Percentiles rank a stretch among this genome's conserved stretches.
Evolutionary conservation across 2,113 vertebrate species (phyloP).

Genomic region (Thunnus maccoyii): DNA sequence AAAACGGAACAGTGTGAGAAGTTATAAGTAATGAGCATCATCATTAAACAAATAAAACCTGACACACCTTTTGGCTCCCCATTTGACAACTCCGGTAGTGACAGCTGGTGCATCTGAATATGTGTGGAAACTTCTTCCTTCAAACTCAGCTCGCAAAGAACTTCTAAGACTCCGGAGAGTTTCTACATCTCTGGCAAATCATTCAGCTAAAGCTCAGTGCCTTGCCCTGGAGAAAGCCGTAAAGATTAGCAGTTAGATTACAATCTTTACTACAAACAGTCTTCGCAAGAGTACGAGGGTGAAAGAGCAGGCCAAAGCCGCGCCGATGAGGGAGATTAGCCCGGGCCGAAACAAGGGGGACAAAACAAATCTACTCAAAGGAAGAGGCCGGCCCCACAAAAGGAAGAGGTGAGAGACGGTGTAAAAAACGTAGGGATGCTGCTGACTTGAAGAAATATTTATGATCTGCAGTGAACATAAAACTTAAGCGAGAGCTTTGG

Average conservation of each 20-base stretch:
- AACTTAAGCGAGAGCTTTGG: slow-evolving; percentile 55
- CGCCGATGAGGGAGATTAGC: slow-evolving; percentile 78
- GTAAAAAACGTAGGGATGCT: slow-evolving; percentile 57
- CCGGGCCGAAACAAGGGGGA: slow-evolving; percentile 65
- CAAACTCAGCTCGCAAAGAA: slow-evolving; percentile 59
- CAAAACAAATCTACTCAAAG: slow-evolving; percentile 78
- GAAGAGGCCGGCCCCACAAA: slow-evolving; percentile 72
- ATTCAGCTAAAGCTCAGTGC: slow-evolving; percentile 57
- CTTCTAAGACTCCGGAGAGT: slow-evolving; percentile 62
- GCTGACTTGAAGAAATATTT: slow-evolving; percentile 77
- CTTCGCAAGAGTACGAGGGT: slow-evolving; percentile 60
- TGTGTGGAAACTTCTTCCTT: slow-evolving; percentile 61
- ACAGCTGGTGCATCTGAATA: slow-evolving; percentile 71
- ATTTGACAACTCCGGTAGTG: slow-evolving; percentile 66
- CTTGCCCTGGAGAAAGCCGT: slow-evolving; percentile 72
- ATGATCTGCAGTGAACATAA: slow-evolving; percentile 72
- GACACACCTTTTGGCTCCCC: slow-evolving; percentile 76
- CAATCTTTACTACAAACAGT: slow-evolving; percentile 81
- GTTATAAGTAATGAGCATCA: slow-evolving; percentile 79
- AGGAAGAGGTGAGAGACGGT: slow-evolving; percentile 52
- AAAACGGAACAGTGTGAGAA: slow-evolving; percentile 58
- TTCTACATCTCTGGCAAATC: slow-evolving; percentile 71
- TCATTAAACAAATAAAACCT: slow-evolving; percentile 80
- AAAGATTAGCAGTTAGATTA: slow-evolving; percentile 83
- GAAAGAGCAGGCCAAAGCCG: slow-evolving; percentile 69